Conservation (phyloP, 2,113 vertebrate genomes). For the Ramphastos sulfuratus region DNA sequence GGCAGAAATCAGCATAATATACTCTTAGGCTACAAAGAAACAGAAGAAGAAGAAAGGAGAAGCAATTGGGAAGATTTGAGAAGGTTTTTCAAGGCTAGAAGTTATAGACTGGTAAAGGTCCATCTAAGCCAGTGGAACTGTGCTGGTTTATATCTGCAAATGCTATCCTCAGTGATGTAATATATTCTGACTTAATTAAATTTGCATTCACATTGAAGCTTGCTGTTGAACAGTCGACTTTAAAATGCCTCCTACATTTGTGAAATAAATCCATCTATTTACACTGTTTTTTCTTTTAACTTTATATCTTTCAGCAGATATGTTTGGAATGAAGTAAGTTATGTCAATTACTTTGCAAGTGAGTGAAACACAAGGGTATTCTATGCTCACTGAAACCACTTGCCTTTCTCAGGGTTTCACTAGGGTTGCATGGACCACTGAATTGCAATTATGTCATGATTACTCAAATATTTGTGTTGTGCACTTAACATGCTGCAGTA, state of each 20-base stretch:
- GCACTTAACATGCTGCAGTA: neutral
- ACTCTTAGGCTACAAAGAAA: neutral
- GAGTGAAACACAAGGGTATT: constrained; percentile 26
- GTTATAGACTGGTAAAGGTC: neutral
- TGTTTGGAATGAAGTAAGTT: constrained; percentile 47
- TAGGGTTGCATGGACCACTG: neutral
- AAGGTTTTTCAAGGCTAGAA: neutral
- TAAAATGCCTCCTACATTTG: constrained; percentile 38
- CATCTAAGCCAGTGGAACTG: neutral
- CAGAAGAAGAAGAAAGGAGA: neutral
- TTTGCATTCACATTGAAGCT: constrained; percentile 4
- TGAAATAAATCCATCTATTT: constrained; percentile 49
- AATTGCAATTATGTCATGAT: constrained; percentile 18
- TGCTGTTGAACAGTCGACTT: constrained; percentile 24
- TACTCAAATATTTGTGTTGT: constrained; percentile 33
- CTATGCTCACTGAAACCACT: constrained; percentile 30
- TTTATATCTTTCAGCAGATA: constrained; percentile 1
- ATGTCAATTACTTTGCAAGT: constrained; percentile 33
- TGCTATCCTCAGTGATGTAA: neutral
- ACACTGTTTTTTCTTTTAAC: constrained; percentile 18
- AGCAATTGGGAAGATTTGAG: neutral
- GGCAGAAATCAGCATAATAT: neutral
- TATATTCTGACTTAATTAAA: constrained; percentile 41
- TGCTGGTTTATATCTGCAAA: neutral
- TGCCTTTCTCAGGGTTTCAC: neutral